A percentile compares a stretch with the other conserved stretches of the same genome.
These are phyloP conservation scores for Caenorhabditis elegans DNA, from an alignment of 1,140 invertebrate species.

Conservation along the genomic window WBcel235 BX284605.5:1176501-1177000, in stretches of 20 bases:
- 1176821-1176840: slow-evolving; percentile 13
- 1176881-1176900: neutral
- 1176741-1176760: neutral
- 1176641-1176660: too few relatives aligned
- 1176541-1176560: neutral
- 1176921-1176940: neutral
- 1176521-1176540: neutral
- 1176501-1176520: neutral
- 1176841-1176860: neutral
- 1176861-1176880: neutral
- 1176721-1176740: slow-evolving; percentile 16
- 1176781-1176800: neutral
- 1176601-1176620: too few relatives aligned
- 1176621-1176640: too few relatives aligned
- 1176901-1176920: slow-evolving; percentile 11
- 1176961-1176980: slow-evolving; percentile 27
- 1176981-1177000: slow-evolving; percentile 46
- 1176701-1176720: neutral
- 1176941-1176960: slow-evolving; percentile 41
- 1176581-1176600: too few relatives aligned
- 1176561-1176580: too few relatives aligned
- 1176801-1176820: neutral
- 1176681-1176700: too few relatives aligned
- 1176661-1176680: too few relatives aligned
- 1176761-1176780: neutral